Percentiles rank a stretch among this genome's conserved stretches.
Evolutionary conservation across 1,140 invertebrate genomes (phyloP).

Genomic region (Magallana ariakensis): DNA sequence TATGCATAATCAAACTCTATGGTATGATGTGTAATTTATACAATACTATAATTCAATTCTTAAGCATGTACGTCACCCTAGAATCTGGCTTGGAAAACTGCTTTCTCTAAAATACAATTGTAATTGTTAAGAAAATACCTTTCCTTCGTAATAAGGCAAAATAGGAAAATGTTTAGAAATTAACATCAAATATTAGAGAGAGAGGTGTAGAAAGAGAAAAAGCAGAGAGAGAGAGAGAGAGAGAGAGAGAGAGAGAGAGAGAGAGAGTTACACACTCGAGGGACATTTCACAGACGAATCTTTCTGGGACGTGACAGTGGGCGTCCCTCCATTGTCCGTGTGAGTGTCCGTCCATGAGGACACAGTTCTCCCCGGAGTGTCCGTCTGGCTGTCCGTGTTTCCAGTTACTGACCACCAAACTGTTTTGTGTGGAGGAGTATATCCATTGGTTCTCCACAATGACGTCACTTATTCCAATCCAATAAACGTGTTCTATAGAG

Average conservation of each 20-base stretch:
- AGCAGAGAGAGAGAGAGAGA: no score
- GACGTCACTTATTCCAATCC: slow-evolving; percentile 6
- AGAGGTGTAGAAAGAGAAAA: no score
- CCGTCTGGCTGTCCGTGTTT: neutral
- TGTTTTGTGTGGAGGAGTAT: neutral
- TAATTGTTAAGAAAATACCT: neutral
- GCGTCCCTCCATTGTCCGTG: neutral
- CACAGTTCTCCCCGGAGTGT: slow-evolving; percentile 7
- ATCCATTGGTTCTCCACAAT: slow-evolving; percentile 14
- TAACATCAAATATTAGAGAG: no score
- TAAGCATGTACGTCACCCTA: no score
- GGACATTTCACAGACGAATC: neutral
- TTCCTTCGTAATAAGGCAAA: neutral
- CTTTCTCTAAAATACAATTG: no score
- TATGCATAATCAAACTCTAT: no score
- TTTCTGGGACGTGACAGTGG: neutral
- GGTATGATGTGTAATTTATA: no score
- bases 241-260: neutral
- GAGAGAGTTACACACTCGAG: neutral
- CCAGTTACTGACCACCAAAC: neutral
- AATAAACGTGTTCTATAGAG: neutral
- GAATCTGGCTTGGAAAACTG: no score
- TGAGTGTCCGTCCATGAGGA: neutral
- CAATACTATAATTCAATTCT: no score
- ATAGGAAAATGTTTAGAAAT: no score